These are phyloP conservation scores for Xenopus petersii DNA, from an alignment of 2,797 vertebrate species.

Conservation along the genomic window DNA sequence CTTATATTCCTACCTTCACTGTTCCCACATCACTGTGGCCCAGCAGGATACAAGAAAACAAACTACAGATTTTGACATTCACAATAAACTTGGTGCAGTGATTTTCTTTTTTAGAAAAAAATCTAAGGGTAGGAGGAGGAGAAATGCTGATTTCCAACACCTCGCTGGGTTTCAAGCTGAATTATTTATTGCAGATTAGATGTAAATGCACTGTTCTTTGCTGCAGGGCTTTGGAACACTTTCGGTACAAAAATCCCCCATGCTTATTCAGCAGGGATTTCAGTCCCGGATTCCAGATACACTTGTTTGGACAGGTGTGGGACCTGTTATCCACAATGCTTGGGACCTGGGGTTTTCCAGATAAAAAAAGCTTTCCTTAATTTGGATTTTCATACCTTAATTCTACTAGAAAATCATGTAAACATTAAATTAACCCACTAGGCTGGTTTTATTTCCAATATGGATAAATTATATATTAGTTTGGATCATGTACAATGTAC, in stretches of 20 bases:
- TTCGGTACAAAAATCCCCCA: slow-evolving; percentile 25
- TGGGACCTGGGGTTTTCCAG: too few relatives aligned
- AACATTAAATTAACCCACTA: too few relatives aligned
- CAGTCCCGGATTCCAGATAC: slow-evolving; percentile 39
- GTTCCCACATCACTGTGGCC: neutral
- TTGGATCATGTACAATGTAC: too few relatives aligned
- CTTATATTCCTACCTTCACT: neutral
- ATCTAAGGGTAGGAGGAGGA: neutral
- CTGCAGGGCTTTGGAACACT: slow-evolving; percentile 32
- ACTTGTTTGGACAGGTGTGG: neutral
- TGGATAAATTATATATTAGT: too few relatives aligned
- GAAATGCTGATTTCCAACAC: slow-evolving; percentile 27
- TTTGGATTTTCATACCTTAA: too few relatives aligned
- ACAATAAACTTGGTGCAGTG: slow-evolving; percentile 20
- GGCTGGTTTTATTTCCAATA: too few relatives aligned
- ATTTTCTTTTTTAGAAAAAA: slow-evolving; percentile 3
- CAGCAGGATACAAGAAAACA: too few relatives aligned
- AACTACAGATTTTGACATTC: slow-evolving; percentile 1
- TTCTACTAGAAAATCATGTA: too few relatives aligned
- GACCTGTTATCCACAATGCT: neutral
- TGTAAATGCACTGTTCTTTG: slow-evolving; percentile 41
- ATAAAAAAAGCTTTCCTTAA: too few relatives aligned
- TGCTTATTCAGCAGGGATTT: slow-evolving; percentile 34
- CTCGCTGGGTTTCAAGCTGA: slow-evolving; percentile 38
- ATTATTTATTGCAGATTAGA: slow-evolving; percentile 48